These are phyloP conservation scores for Palythoa grandis DNA, from an alignment of 92 coral and sea anemone species.

Conservation along the genomic window DNA sequence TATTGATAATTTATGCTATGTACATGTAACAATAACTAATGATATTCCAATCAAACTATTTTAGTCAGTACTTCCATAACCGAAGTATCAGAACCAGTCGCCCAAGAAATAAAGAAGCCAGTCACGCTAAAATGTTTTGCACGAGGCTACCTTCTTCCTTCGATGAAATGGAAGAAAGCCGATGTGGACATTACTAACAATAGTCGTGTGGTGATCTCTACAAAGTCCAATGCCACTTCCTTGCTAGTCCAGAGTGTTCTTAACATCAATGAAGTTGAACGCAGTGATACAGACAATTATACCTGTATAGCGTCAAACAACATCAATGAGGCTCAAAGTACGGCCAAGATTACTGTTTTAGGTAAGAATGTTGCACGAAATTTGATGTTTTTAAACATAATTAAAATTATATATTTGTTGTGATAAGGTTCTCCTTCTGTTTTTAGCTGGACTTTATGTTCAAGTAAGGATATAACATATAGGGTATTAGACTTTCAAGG, in stretches of 20 bases:
- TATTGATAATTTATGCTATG: not conserved
- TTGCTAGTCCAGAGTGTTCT: conserved; percentile 19
- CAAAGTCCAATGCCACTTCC: not conserved
- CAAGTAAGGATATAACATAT: no score
- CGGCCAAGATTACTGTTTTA: conserved; percentile 42
- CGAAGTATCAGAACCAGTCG: not conserved
- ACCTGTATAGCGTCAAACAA: conserved; percentile 50
- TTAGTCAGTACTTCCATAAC: not conserved
- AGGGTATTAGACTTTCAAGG: no score
- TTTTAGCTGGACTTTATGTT: no score
- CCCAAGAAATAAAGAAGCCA: not conserved
- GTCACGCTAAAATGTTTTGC: conserved; percentile 54
- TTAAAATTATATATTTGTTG: not conserved
- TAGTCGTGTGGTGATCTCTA: not conserved
- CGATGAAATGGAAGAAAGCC: conserved; percentile 59
- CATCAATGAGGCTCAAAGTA: not conserved
- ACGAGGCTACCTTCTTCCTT: conserved; percentile 65
- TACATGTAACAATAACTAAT: conserved; percentile 25
- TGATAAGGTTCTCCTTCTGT: no score
- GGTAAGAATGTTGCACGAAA: conserved; percentile 28
- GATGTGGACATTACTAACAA: not conserved
- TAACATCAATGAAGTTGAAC: not conserved
- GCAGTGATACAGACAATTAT: conserved; percentile 39
- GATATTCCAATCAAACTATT: not conserved
- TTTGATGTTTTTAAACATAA: not conserved